phyloP scores from a whole-genome alignment of 2,113 vertebrate genomes.

The Calonectris borealis region DNA sequence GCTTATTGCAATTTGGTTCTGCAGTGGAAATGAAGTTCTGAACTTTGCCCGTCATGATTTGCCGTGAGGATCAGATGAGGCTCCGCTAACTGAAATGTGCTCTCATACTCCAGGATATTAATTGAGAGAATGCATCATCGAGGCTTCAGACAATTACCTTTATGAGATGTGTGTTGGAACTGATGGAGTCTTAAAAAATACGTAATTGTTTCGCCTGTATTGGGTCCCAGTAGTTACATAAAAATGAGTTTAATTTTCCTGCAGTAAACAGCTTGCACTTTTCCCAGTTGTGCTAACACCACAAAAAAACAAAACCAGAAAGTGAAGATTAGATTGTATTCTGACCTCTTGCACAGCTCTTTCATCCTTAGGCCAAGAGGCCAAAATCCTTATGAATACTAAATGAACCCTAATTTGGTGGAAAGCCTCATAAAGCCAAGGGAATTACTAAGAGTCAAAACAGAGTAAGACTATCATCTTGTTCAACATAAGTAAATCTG shows the following conservation, averaged over 20 bases:
- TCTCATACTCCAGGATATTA: background rate
- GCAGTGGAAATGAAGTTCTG: background rate
- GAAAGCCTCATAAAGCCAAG: background rate
- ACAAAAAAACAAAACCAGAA: background rate
- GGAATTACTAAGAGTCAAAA: background rate
- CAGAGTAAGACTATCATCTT: background rate
- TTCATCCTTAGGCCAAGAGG: background rate
- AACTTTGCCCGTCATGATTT: background rate
- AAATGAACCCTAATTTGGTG: background rate
- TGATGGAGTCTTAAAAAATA: background rate
- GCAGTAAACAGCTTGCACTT: constrained; percentile 15
- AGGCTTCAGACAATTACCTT: constrained; percentile 32
- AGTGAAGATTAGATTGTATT: background rate
- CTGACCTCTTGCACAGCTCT: background rate
- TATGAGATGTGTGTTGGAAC: background rate
- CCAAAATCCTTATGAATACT: background rate
- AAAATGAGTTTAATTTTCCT: constrained; percentile 49
- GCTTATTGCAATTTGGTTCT: background rate
- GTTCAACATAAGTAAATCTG: background rate
- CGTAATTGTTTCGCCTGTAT: background rate
- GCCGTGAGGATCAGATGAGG: background rate
- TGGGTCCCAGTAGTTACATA: constrained; percentile 34
- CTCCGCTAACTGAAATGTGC: background rate
- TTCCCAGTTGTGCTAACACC: background rate
- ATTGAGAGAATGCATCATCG: background rate